Evolutionary conservation across 2,113 vertebrate species (phyloP), one percentile per base, ranked within the genome.

Genomic region (Sceloporus undulatus): DNA sequence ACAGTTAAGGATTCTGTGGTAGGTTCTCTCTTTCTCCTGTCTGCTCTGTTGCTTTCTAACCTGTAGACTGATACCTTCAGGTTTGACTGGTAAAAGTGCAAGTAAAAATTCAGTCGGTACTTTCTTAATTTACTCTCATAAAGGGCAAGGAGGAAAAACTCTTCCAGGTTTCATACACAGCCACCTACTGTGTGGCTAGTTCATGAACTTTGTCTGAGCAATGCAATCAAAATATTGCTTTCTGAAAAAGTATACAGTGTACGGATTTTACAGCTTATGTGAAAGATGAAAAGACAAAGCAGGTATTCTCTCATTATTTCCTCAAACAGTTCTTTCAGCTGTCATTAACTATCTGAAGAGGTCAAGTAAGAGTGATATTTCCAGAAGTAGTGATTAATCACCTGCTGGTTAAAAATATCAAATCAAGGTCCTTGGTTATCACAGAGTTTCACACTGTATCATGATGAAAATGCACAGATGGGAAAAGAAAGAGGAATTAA

Each of bases 341-440:
- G 34, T 62, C 79, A 19, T 77, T 71, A 79, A 79, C 6, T 85
- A 62, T 19, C 68, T 75, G 83, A 68, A 78, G 74, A 71, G 73
- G 73, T 84, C 73, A 88, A 70, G 62, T 52, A 78, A 25, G 48
- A 70, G 65, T 54, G 48, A 78, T 78, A 62, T 42, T 88, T 84
- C 62, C 87, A 84, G 74, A 77, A 77, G n/a, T 70, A 88, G 42
- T 78, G n/a, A 84, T 88, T 84, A 88, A 83, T 70, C 81, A 88
- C 25, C 29, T 84, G 70, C 62, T 76, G 68, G 62, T 42, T 84
- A 18, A 71, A 88, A 78, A 84, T 78, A 84, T 83, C 80, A 84
- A 71, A 70, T 70, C 65, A 78, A 62, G 42, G 81, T 74, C 23
- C 82, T 78, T 56, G 62, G 38, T 83, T 88, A 88, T 88, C 14